phyloP scores from a whole-genome alignment of 2,888 invertebrate genomes.

The Slavum lentiscoides region DNA sequence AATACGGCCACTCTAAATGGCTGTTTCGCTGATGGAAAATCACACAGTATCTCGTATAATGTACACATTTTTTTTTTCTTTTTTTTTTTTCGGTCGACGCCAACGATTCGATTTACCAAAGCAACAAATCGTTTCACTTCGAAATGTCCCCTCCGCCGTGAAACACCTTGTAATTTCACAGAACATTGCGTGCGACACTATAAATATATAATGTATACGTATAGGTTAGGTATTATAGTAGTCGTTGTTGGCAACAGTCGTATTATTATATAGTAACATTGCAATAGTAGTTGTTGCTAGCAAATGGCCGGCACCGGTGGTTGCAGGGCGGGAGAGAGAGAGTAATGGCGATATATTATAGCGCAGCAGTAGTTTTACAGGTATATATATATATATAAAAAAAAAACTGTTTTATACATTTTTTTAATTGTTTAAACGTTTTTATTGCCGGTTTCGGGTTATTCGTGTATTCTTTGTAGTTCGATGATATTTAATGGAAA shows the following conservation, averaged over 20 bases:
- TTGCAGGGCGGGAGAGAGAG: no score
- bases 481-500: no score
- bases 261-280: slow-evolving; percentile 8
- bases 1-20: no score
- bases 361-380: no score
- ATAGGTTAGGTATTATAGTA: not conserved
- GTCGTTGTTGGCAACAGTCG: slow-evolving; percentile 23
- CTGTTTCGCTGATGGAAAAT: no score
- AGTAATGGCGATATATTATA: no score
- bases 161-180: slow-evolving; percentile 30
- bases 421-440: not conserved
- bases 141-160: not conserved
- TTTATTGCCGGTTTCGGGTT: not conserved
- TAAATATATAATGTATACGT: no score
- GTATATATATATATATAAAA: no score
- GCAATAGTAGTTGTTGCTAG: not conserved
- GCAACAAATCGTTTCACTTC: slow-evolving; percentile 22
- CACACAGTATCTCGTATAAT: no score
- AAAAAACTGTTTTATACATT: no score
- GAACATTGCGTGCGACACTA: slow-evolving; percentile 21
- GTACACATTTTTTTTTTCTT: not conserved
- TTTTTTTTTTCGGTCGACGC: not conserved
- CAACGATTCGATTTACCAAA: slow-evolving; percentile 14
- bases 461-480: no score
- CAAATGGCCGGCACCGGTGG: not conserved